Percentiles rank a stretch among this genome's conserved stretches.
Evolutionary conservation across 2,888 invertebrate genomes (phyloP).

Genomic region (Calliphora vomitoria): DNA sequence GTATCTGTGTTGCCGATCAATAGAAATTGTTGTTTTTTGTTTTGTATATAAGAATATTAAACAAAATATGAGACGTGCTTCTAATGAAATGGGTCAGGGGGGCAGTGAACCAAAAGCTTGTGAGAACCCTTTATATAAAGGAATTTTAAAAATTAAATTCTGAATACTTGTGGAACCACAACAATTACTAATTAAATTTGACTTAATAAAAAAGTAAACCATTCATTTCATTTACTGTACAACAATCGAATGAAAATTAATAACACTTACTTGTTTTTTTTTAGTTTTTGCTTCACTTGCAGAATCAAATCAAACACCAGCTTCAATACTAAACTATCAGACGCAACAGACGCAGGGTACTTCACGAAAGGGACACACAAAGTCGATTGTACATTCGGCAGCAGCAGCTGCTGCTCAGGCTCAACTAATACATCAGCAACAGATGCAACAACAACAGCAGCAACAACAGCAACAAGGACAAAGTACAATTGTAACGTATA

Average conservation of each 20-base stretch:
- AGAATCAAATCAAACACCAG: slow-evolving; percentile 77
- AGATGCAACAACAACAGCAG: slow-evolving; percentile 72
- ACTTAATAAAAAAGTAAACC: not conserved
- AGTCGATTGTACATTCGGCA: slow-evolving; percentile 68
- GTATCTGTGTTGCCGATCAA: no score
- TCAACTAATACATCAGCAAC: slow-evolving; percentile 71
- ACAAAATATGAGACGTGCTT: no score
- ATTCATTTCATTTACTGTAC: slow-evolving; percentile 35
- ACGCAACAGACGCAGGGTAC: slow-evolving; percentile 74
- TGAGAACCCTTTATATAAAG: no score
- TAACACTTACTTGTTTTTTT: slow-evolving; percentile 9
- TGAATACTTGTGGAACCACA: no score
- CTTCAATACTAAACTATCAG: slow-evolving; percentile 81
- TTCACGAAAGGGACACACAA: slow-evolving; percentile 68
- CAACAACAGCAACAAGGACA: slow-evolving; percentile 77
- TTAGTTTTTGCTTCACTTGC: slow-evolving; percentile 65
- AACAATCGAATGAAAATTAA: not conserved
- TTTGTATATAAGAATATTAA: no score
- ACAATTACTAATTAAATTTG: no score
- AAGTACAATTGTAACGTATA: slow-evolving; percentile 79
- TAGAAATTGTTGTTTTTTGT: no score
- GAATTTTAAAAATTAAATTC: no score
- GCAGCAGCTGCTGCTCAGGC: slow-evolving; percentile 73
- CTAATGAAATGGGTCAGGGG: no score
- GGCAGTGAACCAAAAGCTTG: no score